A percentile compares a stretch with the other conserved stretches of the same genome.
Conservation (phyloP, 2,888 invertebrate species). For the Portevinia maculata region DNA sequence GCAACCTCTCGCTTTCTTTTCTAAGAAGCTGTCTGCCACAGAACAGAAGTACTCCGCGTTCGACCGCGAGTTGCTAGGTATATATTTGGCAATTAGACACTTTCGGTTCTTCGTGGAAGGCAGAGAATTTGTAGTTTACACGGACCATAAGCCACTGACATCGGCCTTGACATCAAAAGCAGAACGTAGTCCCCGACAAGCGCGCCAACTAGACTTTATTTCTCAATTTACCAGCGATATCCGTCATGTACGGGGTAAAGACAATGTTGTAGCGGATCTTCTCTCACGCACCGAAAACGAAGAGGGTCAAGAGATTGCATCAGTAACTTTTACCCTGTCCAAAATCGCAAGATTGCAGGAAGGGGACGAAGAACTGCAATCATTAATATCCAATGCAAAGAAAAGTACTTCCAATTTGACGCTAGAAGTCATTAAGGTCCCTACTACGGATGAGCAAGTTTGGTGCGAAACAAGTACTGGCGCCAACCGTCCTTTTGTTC, state of each 20-base stretch:
- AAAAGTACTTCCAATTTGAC: not conserved
- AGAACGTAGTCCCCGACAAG: conserved; percentile 12
- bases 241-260: conserved; percentile 37
- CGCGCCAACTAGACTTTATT: conserved; percentile 21
- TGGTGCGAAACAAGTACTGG: too few species aligned
- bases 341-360: conserved; percentile 28
- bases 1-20: conserved; percentile 20
- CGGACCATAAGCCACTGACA: conserved; percentile 31
- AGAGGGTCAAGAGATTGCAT: not conserved
- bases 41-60: conserved; percentile 22
- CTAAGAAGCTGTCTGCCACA: conserved; percentile 19
- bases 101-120: conserved; percentile 10
- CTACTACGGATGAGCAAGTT: conserved; percentile 7
- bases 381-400: not conserved
- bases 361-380: conserved; percentile 23
- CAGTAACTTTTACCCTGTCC: conserved; percentile 2
- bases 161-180: not conserved
- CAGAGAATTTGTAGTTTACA: conserved; percentile 24
- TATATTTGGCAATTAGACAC: conserved; percentile 7
- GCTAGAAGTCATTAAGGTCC: conserved; percentile 14
- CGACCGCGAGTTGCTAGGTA: conserved; percentile 19
- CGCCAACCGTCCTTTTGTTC: too few species aligned
- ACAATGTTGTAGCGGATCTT: not conserved
- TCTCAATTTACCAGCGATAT: conserved; percentile 32
- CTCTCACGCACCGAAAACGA: conserved; percentile 1